Evolutionary conservation across 1,140 invertebrate species (phyloP).

Genomic region (Leucophenga varia): DNA sequence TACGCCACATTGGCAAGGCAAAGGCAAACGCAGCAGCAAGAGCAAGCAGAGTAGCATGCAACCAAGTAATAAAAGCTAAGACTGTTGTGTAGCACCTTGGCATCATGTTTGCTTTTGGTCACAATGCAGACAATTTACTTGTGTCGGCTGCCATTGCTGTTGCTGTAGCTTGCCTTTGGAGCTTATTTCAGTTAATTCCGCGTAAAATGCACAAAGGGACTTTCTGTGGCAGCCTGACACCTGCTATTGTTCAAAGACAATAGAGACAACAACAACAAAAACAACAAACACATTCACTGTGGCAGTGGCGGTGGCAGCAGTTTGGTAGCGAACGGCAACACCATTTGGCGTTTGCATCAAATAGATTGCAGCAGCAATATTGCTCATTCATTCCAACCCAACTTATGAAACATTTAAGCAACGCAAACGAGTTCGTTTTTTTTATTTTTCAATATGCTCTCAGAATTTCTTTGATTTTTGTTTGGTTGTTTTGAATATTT

Average conservation of each 20-base stretch:
- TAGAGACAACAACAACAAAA: slow-evolving; percentile 24
- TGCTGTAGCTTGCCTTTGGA: slow-evolving; percentile 5
- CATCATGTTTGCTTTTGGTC: slow-evolving; percentile 40
- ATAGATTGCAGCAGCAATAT: too few species aligned
- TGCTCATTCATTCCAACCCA: too few species aligned
- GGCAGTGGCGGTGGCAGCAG: too few species aligned
- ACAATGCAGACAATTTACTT: slow-evolving; percentile 41
- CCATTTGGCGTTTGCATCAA: too few species aligned
- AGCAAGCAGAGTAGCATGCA: slow-evolving; percentile 18
- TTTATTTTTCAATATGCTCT: too few species aligned
- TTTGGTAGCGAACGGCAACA: too few species aligned
- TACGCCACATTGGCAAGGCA: slow-evolving; percentile 9
- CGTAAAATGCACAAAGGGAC: slow-evolving; percentile 49
- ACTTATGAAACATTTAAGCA: slow-evolving; percentile 37
- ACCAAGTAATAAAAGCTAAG: too few species aligned
- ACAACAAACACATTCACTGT: too few species aligned
- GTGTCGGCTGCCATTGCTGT: slow-evolving; percentile 29
- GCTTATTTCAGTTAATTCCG: slow-evolving; percentile 46
- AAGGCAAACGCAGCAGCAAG: background rate
- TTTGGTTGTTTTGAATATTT: too few species aligned
- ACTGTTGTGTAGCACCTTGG: slow-evolving; percentile 22
- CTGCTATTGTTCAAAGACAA: slow-evolving; percentile 47
- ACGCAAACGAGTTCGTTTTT: too few species aligned
- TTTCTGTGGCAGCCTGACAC: slow-evolving; percentile 32
- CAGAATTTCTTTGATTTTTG: too few species aligned